A percentile compares a stretch with the other conserved stretches of the same genome.
Conservation (phyloP, 2,797 vertebrate species). For the Pagetopsis macropterus region DNA sequence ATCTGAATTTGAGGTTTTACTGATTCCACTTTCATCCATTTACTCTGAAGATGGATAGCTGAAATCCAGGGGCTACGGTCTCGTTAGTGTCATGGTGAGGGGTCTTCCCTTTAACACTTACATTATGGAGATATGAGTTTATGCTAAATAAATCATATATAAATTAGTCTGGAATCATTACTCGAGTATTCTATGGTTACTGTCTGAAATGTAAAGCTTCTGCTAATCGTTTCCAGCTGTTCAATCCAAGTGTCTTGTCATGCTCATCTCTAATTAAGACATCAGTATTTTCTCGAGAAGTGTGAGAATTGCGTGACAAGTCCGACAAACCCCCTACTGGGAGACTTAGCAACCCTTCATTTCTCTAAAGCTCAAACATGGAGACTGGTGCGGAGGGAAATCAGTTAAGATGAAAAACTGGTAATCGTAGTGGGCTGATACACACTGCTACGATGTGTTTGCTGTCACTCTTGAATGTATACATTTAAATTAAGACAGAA, state of each 20-base stretch:
- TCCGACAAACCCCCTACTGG: conserved; percentile 55
- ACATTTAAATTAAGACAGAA: neutral
- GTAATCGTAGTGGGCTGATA: conserved; percentile 43
- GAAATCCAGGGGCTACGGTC: neutral
- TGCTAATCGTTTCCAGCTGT: conserved; percentile 22
- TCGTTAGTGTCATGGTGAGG: neutral
- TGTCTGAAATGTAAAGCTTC: conserved; percentile 49
- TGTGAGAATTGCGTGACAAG: conserved; percentile 59
- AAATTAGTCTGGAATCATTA: conserved; percentile 25
- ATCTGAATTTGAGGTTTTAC: neutral
- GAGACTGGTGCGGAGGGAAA: conserved; percentile 42
- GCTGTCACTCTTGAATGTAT: conserved; percentile 21
- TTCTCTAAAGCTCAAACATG: conserved; percentile 40
- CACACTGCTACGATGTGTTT: conserved; percentile 15
- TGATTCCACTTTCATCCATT: neutral
- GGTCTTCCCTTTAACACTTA: conserved; percentile 5
- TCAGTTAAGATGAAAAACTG: conserved; percentile 46
- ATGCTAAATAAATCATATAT: conserved; percentile 12
- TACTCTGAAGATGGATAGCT: neutral
- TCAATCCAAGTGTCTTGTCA: conserved; percentile 34
- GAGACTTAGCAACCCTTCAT: conserved; percentile 55
- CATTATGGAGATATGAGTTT: neutral
- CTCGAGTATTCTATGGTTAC: conserved; percentile 23
- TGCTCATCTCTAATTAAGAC: conserved; percentile 56
- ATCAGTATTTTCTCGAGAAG: conserved; percentile 49